Evolutionary conservation across 2,888 invertebrate genomes (phyloP).

Genomic region (Heliconius sara): DNA sequence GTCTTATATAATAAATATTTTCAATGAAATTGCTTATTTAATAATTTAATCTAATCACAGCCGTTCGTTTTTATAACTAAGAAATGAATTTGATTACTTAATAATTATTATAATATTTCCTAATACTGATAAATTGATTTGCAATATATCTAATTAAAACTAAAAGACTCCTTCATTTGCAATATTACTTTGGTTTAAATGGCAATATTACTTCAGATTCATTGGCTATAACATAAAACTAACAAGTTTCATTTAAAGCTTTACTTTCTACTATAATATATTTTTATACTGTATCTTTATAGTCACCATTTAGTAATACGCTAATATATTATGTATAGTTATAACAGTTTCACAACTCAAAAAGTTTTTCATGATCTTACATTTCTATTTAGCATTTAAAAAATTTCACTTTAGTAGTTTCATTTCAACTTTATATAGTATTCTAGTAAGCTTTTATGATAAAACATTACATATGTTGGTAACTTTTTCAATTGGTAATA

Average conservation of each 20-base stretch:
- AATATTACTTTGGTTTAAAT: constrained; percentile 47
- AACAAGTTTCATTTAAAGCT: constrained; percentile 25
- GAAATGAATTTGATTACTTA: constrained; percentile 9
- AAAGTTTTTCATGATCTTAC: too few species aligned
- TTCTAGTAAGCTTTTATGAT: too few species aligned
- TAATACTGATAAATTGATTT: constrained; percentile 49
- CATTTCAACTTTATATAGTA: too few species aligned
- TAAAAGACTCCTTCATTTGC: constrained; percentile 30
- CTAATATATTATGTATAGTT: not conserved
- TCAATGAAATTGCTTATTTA: constrained; percentile 18
- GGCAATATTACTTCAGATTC: constrained; percentile 42
- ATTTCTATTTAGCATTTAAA: too few species aligned
- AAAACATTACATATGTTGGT: too few species aligned
- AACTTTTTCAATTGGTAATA: not conserved
- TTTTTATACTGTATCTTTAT: not conserved
- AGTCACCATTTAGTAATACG: constrained; percentile 2
- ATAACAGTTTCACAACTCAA: not conserved
- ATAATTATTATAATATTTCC: constrained; percentile 29
- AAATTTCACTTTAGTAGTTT: too few species aligned
- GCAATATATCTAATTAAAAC: constrained; percentile 1
- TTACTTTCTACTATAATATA: not conserved
- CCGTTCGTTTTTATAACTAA: constrained; percentile 41
- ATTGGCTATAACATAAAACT: constrained; percentile 8
- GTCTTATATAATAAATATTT: constrained; percentile 32
- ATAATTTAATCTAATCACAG: constrained; percentile 49